phyloP scores from a whole-genome alignment of 2,113 vertebrate species.

The Pedetes capensis region DNA sequence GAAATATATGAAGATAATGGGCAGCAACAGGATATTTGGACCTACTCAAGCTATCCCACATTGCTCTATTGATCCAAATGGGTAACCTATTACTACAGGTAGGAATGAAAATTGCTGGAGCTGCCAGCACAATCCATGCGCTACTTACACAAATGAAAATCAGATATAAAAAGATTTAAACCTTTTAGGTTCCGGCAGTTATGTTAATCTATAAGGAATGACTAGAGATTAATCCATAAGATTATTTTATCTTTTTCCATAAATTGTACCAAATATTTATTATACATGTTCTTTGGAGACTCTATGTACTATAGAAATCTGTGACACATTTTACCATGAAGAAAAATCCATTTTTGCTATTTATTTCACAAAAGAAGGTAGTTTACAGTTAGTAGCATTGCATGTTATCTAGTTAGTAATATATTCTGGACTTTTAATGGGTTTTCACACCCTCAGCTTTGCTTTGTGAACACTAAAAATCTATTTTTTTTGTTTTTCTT shows the following conservation, averaged over 20 bases:
- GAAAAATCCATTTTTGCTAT: not conserved
- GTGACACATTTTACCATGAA: not conserved
- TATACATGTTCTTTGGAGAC: not conserved
- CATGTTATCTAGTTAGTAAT: not conserved
- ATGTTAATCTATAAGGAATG: not conserved
- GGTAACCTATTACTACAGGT: not conserved
- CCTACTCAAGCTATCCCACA: not conserved
- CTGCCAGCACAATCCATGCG: not conserved
- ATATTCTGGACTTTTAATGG: not conserved
- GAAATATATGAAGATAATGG: not conserved
- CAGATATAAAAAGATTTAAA: not conserved
- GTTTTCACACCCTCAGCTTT: not conserved
- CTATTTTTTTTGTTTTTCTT: not conserved
- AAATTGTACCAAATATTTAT: not conserved
- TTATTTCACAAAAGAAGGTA: not conserved
- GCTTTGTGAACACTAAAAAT: not conserved
- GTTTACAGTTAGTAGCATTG: not conserved
- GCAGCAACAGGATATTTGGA: not conserved
- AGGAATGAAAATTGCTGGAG: not conserved
- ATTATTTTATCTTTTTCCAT: not conserved
- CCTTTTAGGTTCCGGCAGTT: not conserved
- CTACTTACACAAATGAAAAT: not conserved
- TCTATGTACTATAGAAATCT: not conserved
- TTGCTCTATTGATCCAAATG: slow-evolving; percentile 12
- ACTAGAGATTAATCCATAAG: not conserved